phyloP scores from a whole-genome alignment of 2,888 invertebrate species.

The Seira musarum region DNA sequence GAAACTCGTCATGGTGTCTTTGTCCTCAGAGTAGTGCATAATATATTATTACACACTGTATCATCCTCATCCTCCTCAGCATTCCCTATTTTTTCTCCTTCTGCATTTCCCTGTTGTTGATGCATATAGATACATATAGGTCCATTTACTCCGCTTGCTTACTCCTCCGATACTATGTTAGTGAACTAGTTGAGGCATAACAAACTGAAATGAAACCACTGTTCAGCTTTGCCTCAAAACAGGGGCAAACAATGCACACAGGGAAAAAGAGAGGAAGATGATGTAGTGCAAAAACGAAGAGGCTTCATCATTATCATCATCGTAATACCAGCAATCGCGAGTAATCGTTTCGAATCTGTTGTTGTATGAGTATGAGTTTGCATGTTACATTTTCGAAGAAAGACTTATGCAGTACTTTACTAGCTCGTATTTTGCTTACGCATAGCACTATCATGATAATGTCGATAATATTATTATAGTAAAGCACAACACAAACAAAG shows the following conservation, averaged over 20 bases:
- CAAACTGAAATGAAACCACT: constrained; percentile 34
- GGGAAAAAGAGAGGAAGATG: not conserved
- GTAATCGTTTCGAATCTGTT: constrained; percentile 4
- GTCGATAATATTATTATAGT: not conserved
- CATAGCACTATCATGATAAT: not conserved
- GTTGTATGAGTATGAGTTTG: not conserved
- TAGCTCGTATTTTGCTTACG: not conserved
- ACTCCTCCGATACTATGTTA: not conserved
- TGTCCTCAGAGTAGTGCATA: constrained; percentile 31
- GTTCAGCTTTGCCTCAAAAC: constrained; percentile 20
- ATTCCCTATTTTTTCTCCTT: not conserved
- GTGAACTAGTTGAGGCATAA: constrained; percentile 43
- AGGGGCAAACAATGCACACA: constrained; percentile 29
- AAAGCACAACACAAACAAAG: constrained; percentile 7
- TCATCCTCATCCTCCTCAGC: not conserved
- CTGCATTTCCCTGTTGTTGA: constrained; percentile 46
- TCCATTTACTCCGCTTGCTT: too few relatives aligned
- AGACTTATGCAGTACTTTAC: too few relatives aligned
- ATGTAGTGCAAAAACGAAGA: not conserved
- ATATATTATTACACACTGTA: not conserved
- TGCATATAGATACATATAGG: too few relatives aligned
- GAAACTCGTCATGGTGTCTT: constrained; percentile 45
- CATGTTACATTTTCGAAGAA: constrained; percentile 6
- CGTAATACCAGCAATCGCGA: not conserved
- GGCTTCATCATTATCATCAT: too few relatives aligned